These are phyloP conservation scores for Stigmatopora argus DNA, from an alignment of 2,113 vertebrate species.

Conservation along the genomic window DNA sequence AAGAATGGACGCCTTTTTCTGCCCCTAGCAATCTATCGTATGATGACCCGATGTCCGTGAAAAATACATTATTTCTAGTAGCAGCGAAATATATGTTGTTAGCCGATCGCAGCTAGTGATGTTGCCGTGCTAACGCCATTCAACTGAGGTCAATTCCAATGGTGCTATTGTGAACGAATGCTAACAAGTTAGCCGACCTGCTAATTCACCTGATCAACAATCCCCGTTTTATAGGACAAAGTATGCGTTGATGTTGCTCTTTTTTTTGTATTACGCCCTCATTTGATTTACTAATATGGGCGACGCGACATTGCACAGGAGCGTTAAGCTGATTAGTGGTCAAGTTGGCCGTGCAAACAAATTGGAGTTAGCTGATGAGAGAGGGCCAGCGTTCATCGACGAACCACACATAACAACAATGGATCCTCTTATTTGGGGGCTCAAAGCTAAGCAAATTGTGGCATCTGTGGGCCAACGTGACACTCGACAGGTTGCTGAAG, in stretches of 20 bases:
- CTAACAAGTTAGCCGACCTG: slow-evolving; percentile 30
- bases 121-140: slow-evolving; percentile 42
- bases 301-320: background rate
- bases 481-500: background rate
- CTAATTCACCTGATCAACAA: background rate
- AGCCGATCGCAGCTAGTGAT: slow-evolving; percentile 11
- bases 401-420: slow-evolving; percentile 61
- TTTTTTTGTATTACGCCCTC: too few relatives aligned
- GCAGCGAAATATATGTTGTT: background rate
- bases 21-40: background rate
- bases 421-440: slow-evolving; percentile 22
- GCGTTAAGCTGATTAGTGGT: slow-evolving; percentile 4
- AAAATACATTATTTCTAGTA: background rate
- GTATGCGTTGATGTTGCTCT: background rate
- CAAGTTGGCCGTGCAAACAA: slow-evolving; percentile 15
- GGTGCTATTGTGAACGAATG: slow-evolving; percentile 35
- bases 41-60: background rate
- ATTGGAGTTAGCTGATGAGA: slow-evolving; percentile 26
- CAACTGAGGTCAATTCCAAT: slow-evolving; percentile 21
- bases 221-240: background rate
- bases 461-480: slow-evolving; percentile 23
- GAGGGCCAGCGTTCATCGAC: slow-evolving; percentile 37
- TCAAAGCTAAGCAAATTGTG: slow-evolving; percentile 34
- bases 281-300: background rate
- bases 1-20: slow-evolving; percentile 11